Conservation (phyloP, 2,113 vertebrate genomes). For the Delphinus delphis region DNA sequence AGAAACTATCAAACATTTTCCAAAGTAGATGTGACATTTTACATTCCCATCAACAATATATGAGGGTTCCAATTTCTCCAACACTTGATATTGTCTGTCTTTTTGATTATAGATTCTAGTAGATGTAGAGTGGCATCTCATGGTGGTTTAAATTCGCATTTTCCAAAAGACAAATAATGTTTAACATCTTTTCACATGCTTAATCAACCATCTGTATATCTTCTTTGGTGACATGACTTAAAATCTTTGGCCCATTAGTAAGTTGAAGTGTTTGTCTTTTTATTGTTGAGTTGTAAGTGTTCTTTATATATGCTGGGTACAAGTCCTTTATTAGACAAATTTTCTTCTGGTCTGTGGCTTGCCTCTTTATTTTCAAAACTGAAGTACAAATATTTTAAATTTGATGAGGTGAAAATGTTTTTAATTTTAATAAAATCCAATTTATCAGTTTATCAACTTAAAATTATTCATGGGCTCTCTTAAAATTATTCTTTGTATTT, state of each 20-base stretch:
- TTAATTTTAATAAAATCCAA: not conserved
- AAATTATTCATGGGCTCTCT: not conserved
- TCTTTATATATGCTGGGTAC: not conserved
- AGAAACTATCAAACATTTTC: not conserved
- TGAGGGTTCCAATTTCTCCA: not conserved
- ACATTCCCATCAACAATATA: not conserved
- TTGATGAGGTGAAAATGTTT: not conserved
- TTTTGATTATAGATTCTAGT: constrained; percentile 1
- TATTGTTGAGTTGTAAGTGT: not conserved
- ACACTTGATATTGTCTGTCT: not conserved
- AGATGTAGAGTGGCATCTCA: not conserved
- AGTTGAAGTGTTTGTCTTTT: not conserved
- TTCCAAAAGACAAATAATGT: not conserved
- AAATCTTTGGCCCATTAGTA: not conserved
- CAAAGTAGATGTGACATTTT: not conserved
- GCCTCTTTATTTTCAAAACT: not conserved
- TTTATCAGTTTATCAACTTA: not conserved
- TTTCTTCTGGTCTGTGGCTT: not conserved
- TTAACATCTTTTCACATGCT: not conserved
- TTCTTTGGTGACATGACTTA: not conserved
- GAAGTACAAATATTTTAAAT: not conserved
- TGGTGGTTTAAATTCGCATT: not conserved
- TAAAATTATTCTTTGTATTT: not conserved
- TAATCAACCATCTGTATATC: not conserved
- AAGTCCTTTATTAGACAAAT: not conserved